Evolutionary conservation across 2,888 invertebrate genomes (phyloP).

Genomic region (Nymphalis polychloros): DNA sequence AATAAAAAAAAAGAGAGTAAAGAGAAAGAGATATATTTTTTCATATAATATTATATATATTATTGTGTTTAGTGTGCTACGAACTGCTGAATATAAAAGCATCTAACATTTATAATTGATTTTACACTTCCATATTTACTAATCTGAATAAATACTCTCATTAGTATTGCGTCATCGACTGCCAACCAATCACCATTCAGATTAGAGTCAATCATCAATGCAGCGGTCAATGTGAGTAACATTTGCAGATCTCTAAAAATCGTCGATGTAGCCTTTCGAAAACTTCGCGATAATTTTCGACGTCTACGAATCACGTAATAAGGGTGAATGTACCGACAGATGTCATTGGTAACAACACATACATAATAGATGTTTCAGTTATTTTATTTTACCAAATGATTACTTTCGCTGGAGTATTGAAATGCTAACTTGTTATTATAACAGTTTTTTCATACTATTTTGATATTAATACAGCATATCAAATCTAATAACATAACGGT

Average conservation of each 20-base stretch:
- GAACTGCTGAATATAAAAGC: too few relatives aligned
- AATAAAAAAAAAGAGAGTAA: too few relatives aligned
- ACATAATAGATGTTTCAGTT: not conserved
- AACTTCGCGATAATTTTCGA: not conserved
- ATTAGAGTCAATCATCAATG: too few relatives aligned
- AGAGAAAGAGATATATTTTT: too few relatives aligned
- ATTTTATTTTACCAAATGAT: slow-evolving; percentile 16
- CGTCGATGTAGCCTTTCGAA: slow-evolving; percentile 1
- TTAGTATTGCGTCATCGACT: too few relatives aligned
- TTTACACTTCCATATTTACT: too few relatives aligned
- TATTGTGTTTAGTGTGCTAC: too few relatives aligned
- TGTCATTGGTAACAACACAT: not conserved
- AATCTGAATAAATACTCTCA: too few relatives aligned
- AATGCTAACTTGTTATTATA: not conserved
- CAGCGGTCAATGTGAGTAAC: not conserved
- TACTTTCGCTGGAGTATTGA: slow-evolving; percentile 2
- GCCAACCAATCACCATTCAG: too few relatives aligned
- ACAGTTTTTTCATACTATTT: not conserved
- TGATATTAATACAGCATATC: slow-evolving; percentile 1
- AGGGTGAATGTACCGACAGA: slow-evolving; percentile 34
- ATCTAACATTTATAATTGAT: too few relatives aligned
- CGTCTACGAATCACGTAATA: slow-evolving; percentile 30
- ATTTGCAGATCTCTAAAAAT: not conserved
- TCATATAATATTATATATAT: too few relatives aligned
- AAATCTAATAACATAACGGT: slow-evolving; percentile 7